Conservation (phyloP, 2,797 vertebrate species). For the Leptodactylus fallax region DNA sequence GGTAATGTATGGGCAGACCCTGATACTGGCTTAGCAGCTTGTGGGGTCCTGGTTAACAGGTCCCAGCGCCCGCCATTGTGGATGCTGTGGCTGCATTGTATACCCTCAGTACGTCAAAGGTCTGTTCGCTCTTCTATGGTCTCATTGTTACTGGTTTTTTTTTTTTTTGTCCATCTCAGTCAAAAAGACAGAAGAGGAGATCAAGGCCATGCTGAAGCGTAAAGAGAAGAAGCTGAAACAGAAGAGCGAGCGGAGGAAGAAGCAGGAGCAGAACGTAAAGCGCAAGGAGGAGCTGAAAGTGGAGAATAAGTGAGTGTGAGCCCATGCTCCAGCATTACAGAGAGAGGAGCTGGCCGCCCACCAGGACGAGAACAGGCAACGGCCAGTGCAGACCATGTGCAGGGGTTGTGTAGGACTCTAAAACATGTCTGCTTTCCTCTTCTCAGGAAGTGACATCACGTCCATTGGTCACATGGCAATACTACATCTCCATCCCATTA, state of each 20-base stretch:
- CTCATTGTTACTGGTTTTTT: not conserved
- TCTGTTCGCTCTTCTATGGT: not conserved
- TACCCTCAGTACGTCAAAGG: not conserved
- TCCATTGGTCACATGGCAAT: too few species aligned
- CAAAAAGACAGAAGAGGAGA: constrained; percentile 84
- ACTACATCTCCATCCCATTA: too few species aligned
- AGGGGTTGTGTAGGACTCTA: too few species aligned
- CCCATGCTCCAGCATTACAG: not conserved
- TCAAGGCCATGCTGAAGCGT: constrained; percentile 81
- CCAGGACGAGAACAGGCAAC: too few species aligned
- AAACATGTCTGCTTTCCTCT: too few species aligned
- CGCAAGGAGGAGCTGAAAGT: constrained; percentile 78
- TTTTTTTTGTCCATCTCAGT: constrained; percentile 57
- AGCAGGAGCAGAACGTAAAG: constrained; percentile 82
- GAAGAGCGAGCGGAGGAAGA: constrained; percentile 77
- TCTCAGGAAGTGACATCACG: too few species aligned
- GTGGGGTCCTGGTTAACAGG: not conserved
- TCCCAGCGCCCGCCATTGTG: not conserved
- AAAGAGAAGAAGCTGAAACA: constrained; percentile 81
- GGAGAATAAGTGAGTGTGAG: constrained; percentile 78
- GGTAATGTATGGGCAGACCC: too few species aligned
- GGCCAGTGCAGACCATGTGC: too few species aligned
- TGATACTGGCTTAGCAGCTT: not conserved
- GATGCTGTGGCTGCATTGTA: not conserved
- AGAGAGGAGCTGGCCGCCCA: too few species aligned